Percentiles rank a stretch among this genome's conserved stretches.
phyloP scores from a whole-genome alignment of 1,140 invertebrate genomes.

The Aradophagus sp. region DNA sequence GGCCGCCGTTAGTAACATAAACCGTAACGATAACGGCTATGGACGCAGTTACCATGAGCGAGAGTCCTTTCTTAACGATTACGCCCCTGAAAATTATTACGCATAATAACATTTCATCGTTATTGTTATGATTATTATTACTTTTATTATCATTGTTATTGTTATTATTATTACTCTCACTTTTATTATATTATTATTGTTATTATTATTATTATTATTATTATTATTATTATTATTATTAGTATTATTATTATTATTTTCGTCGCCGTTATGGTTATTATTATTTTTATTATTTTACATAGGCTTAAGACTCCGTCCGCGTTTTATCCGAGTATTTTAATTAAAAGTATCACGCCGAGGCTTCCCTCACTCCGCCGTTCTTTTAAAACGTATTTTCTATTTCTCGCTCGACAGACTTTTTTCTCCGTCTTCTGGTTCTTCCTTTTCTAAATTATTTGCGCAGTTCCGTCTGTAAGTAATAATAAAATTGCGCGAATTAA shows the following conservation, averaged over 20 bases:
- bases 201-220: constrained; percentile 48
- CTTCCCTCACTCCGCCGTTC: not conserved
- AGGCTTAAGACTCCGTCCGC: constrained; percentile 34
- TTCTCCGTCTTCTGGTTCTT: constrained; percentile 43
- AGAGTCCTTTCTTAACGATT: constrained; percentile 75
- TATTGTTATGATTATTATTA: constrained; percentile 71
- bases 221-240: constrained; percentile 46
- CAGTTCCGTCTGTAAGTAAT: constrained; percentile 48
- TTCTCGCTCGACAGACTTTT: constrained; percentile 46
- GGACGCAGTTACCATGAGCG: constrained; percentile 72
- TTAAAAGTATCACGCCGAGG: constrained; percentile 39
- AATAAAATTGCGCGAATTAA: constrained; percentile 55
- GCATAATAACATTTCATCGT: constrained; percentile 73
- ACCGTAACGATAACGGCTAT: constrained; percentile 76
- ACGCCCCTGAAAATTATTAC: constrained; percentile 75
- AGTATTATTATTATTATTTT: constrained; percentile 38
- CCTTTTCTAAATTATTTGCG: constrained; percentile 51
- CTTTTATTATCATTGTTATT: constrained; percentile 63
- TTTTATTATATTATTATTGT: constrained; percentile 59
- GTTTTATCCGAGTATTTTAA: constrained; percentile 37
- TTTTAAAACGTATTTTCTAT: constrained; percentile 43
- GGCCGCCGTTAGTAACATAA: constrained; percentile 69
- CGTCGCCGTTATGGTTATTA: constrained; percentile 39
- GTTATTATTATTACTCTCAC: constrained; percentile 60
- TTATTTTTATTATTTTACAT: constrained; percentile 27